phyloP scores from a whole-genome alignment of 1,140 invertebrate genomes.

The Drosophila littoralis region DNA sequence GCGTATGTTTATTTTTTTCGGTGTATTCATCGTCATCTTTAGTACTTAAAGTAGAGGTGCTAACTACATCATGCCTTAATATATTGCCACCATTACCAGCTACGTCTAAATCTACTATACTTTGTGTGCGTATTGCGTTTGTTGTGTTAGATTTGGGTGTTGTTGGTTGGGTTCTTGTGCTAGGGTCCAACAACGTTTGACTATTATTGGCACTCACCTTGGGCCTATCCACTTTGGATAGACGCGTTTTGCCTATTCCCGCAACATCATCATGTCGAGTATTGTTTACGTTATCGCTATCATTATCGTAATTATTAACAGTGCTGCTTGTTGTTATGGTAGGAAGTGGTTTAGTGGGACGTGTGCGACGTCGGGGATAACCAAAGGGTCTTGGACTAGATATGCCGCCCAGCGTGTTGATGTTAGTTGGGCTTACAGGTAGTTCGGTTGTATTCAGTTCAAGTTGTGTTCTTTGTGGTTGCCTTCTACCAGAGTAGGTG shows the following conservation, averaged over 20 bases:
- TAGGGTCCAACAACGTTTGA: slow-evolving; percentile 49
- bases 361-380: slow-evolving; percentile 84
- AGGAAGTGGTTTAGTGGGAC: slow-evolving; percentile 55
- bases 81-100: slow-evolving; percentile 78
- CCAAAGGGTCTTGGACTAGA: slow-evolving; percentile 86
- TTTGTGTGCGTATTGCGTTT: slow-evolving; percentile 20
- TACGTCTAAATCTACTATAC: slow-evolving; percentile 51
- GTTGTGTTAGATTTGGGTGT: slow-evolving; percentile 40
- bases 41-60: slow-evolving; percentile 66
- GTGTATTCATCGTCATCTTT: slow-evolving; percentile 2
- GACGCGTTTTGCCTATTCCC: slow-evolving; percentile 60
- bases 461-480: slow-evolving; percentile 57
- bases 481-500: slow-evolving; percentile 71
- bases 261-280: slow-evolving; percentile 58
- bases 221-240: slow-evolving; percentile 71
- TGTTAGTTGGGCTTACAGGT: slow-evolving; percentile 51
- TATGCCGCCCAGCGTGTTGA: slow-evolving; percentile 68
- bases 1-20: slow-evolving; percentile 14
- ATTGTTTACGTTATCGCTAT: slow-evolving; percentile 42
- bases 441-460: slow-evolving; percentile 60
- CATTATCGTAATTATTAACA: slow-evolving; percentile 39
- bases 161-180: slow-evolving; percentile 44
- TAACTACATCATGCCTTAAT: slow-evolving; percentile 80
- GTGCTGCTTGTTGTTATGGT: slow-evolving; percentile 30
- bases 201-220: slow-evolving; percentile 75